phyloP scores from a whole-genome alignment of 2,888 invertebrate species.

The Drosophila aldrichi region DNA sequence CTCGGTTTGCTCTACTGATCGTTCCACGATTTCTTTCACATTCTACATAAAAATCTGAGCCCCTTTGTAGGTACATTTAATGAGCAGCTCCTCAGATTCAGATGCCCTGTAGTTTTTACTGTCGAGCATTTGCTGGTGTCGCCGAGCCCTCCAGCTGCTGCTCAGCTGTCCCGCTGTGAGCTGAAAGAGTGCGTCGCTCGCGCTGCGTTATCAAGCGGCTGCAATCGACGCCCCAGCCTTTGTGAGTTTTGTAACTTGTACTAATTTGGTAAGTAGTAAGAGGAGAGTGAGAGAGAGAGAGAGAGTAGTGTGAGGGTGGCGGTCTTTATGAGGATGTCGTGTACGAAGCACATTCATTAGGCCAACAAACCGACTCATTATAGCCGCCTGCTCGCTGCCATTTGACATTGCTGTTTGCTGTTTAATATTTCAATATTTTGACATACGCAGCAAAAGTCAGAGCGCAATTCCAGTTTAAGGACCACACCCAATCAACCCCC shows the following conservation, averaged over 20 bases:
- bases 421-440: slow-evolving; percentile 79
- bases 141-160: not conserved
- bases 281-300: no score
- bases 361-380: slow-evolving; percentile 34
- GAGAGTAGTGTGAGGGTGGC: slow-evolving; percentile 13
- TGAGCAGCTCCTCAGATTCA: not conserved
- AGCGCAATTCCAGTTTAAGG: slow-evolving; percentile 23
- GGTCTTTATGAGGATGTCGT: slow-evolving; percentile 71
- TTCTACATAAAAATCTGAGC: not conserved
- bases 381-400: slow-evolving; percentile 26
- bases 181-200: slow-evolving; percentile 20
- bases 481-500: slow-evolving; percentile 54
- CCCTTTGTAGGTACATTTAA: not conserved
- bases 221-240: slow-evolving; percentile 55
- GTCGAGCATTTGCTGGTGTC: slow-evolving; percentile 6
- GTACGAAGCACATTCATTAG: slow-evolving; percentile 77
- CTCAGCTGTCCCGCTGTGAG: slow-evolving; percentile 21
- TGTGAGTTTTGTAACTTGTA: slow-evolving; percentile 40
- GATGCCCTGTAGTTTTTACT: slow-evolving; percentile 1
- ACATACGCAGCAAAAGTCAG: slow-evolving; percentile 75
- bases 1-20: not conserved
- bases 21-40: not conserved
- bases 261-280: slow-evolving; percentile 58
- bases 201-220: slow-evolving; percentile 56
- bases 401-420: slow-evolving; percentile 47